Conservation (phyloP, 2,113 vertebrate species). For the Pelodiscus sinensis region DNA sequence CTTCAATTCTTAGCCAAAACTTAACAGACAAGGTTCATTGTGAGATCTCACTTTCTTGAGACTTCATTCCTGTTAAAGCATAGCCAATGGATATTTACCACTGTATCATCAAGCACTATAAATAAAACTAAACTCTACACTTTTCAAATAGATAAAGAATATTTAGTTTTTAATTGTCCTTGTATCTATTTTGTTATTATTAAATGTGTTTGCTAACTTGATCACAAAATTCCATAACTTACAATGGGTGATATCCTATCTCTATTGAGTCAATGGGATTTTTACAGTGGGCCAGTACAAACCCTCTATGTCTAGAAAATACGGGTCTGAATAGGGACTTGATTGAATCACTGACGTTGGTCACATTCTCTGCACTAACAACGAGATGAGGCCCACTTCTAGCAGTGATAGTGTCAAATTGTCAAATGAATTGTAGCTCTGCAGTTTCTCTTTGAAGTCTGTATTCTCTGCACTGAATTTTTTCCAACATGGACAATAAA, state of each 20-base stretch:
- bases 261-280: not conserved
- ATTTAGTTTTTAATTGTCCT: not conserved
- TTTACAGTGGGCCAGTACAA: fast-evolving
- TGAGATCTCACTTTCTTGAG: conserved; percentile 2
- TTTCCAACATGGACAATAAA: not conserved
- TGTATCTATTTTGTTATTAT: not conserved
- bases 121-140: not conserved
- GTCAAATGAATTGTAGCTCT: too few relatives aligned
- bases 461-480: fast-evolving
- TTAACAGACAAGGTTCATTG: conserved; percentile 1
- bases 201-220: not conserved
- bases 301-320: not conserved
- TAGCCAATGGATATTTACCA: fast-evolving
- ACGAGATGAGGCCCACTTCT: too few relatives aligned
- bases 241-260: fast-evolving
- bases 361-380: fast-evolving
- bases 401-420: too few relatives aligned
- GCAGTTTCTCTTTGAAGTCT: too few relatives aligned
- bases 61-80: not conserved
- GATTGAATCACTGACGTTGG: not conserved
- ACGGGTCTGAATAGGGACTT: not conserved
- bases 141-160: not conserved
- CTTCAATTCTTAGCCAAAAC: conserved; percentile 33
- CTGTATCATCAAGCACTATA: not conserved
- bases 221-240: not conserved